phyloP scores from a whole-genome alignment of 2,888 invertebrate species.

The Cordilura impudica region DNA sequence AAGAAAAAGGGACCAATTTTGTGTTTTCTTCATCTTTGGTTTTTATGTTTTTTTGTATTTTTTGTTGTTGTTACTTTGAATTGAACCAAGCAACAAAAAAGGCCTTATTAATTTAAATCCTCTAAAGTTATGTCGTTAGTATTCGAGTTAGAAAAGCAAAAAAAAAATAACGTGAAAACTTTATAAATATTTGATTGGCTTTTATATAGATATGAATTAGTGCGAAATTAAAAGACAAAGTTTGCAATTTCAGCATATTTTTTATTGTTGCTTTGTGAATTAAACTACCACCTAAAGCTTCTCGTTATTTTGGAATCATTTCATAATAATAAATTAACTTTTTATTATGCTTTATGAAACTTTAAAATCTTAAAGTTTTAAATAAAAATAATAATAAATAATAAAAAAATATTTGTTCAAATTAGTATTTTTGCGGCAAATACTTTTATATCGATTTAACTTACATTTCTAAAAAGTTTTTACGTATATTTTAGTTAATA shows the following conservation, averaged over 20 bases:
- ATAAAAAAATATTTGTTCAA: too few relatives aligned
- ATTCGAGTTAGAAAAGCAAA: background rate
- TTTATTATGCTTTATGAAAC: too few relatives aligned
- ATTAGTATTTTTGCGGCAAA: too few relatives aligned
- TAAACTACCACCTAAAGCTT: background rate
- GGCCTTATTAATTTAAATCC: slow-evolving; percentile 11
- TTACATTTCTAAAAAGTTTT: too few relatives aligned
- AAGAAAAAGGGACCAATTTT: slow-evolving; percentile 24
- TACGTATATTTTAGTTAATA: too few relatives aligned
- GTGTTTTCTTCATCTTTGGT: background rate
- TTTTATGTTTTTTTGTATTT: too few relatives aligned
- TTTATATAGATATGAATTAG: slow-evolving; percentile 25
- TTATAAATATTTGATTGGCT: slow-evolving; percentile 32
- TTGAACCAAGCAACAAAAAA: background rate
- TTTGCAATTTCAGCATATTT: background rate
- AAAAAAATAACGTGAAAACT: background rate
- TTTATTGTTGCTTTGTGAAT: background rate
- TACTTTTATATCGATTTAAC: too few relatives aligned
- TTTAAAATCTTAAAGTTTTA: too few relatives aligned
- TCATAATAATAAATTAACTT: background rate
- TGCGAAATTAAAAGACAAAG: slow-evolving; percentile 1
- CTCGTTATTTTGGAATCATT: background rate
- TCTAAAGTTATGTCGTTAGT: slow-evolving; percentile 40
- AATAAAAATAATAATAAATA: too few relatives aligned
- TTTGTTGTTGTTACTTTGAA: background rate